phyloP scores from a whole-genome alignment of 2,888 invertebrate species.

The Drosophila kanekoi region DNA sequence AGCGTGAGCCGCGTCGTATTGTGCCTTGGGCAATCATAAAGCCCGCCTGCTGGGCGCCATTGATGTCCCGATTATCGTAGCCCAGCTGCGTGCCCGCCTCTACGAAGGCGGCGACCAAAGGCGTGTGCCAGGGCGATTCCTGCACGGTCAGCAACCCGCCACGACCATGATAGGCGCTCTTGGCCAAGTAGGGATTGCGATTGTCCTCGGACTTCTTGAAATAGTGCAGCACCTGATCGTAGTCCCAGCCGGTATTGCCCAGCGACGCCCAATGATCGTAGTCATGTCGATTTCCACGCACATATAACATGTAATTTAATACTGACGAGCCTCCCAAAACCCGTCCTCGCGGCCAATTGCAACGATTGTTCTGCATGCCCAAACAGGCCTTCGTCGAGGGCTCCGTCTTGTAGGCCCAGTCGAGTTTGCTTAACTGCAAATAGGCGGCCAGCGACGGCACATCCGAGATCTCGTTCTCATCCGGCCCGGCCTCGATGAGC shows the following conservation, averaged over 20 bases:
- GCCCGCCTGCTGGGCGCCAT: slow-evolving; percentile 92
- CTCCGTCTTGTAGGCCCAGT: slow-evolving; percentile 96
- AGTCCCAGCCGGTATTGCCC: slow-evolving; percentile 96
- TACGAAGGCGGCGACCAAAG: slow-evolving; percentile 92
- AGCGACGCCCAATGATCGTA: slow-evolving; percentile 95
- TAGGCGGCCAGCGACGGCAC: slow-evolving; percentile 95
- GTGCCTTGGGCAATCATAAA: slow-evolving; percentile 94
- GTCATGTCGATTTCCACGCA: slow-evolving; percentile 93
- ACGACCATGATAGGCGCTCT: slow-evolving; percentile 88
- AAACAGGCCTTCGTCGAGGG: slow-evolving; percentile 92
- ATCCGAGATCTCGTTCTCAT: slow-evolving; percentile 95
- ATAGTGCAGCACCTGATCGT: slow-evolving; percentile 92
- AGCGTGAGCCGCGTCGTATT: slow-evolving; percentile 91
- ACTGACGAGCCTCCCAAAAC: slow-evolving; percentile 95
- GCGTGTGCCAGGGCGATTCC: slow-evolving; percentile 94
- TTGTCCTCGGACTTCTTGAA: slow-evolving; percentile 96
- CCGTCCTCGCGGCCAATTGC: slow-evolving; percentile 96
- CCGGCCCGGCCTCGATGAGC: slow-evolving; percentile 93
- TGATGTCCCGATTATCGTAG: slow-evolving; percentile 93
- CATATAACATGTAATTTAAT: slow-evolving; percentile 96
- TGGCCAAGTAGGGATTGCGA: slow-evolving; percentile 92
- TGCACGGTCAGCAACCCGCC: slow-evolving; percentile 92
- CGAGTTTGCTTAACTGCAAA: slow-evolving; percentile 93
- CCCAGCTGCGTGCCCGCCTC: slow-evolving; percentile 93
- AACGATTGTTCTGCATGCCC: slow-evolving; percentile 92